Evolutionary conservation across 2,113 vertebrate species (phyloP).

Genomic region (Meleagris gallopavo): DNA sequence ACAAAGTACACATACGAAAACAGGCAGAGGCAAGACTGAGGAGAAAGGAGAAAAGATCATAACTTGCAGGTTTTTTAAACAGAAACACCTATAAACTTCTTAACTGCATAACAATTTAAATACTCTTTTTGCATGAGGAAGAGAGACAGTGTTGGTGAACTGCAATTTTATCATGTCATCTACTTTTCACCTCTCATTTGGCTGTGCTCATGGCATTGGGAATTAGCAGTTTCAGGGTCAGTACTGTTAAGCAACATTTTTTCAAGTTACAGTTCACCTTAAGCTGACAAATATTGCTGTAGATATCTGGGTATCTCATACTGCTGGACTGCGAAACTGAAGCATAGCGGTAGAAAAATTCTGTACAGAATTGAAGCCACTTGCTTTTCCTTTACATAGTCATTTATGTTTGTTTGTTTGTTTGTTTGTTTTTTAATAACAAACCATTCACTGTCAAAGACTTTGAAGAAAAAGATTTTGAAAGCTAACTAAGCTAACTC

Average conservation of each 20-base stretch:
- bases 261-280: background rate
- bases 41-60: background rate
- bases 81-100: background rate
- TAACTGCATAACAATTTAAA: background rate
- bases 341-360: background rate
- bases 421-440: background rate
- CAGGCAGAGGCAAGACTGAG: background rate
- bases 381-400: background rate
- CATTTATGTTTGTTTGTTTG: too few species aligned
- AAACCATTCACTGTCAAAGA: background rate
- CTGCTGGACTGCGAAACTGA: background rate
- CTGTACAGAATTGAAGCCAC: background rate
- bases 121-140: background rate
- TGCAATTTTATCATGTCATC: background rate
- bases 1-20: background rate
- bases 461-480: background rate
- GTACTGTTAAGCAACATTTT: background rate
- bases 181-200: background rate
- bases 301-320: background rate
- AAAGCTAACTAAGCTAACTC: background rate
- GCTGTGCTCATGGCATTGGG: background rate
- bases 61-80: background rate
- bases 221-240: background rate
- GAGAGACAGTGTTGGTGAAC: background rate
- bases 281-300: background rate